A percentile compares a stretch with the other conserved stretches of the same genome.
phyloP scores from a whole-genome alignment of 2,113 vertebrate species.

The Strix uralensis region DNA sequence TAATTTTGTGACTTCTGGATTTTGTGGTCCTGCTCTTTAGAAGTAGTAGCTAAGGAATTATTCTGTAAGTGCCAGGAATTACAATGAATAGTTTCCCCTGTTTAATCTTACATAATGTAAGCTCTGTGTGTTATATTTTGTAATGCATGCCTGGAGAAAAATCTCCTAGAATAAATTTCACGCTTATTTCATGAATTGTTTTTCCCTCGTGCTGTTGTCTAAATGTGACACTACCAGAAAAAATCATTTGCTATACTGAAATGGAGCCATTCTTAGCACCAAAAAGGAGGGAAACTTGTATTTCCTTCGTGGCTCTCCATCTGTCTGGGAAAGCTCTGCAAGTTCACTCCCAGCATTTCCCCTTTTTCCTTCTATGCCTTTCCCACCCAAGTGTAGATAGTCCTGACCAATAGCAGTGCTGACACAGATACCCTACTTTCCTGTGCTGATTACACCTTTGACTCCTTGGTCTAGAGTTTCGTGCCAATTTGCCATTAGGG shows the following conservation, averaged over 20 bases:
- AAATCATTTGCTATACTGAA: neutral
- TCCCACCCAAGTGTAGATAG: slow-evolving; percentile 15
- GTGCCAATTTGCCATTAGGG: slow-evolving; percentile 18
- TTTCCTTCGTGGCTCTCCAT: neutral
- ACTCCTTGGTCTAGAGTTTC: neutral
- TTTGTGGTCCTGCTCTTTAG: neutral
- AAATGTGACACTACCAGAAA: neutral
- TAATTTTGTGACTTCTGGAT: slow-evolving; percentile 12
- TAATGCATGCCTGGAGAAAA: slow-evolving; percentile 18
- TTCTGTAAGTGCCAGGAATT: slow-evolving; percentile 5
- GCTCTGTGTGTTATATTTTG: neutral
- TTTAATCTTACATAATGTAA: slow-evolving; percentile 9
- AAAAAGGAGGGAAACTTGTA: neutral
- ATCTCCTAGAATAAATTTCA: slow-evolving; percentile 38
- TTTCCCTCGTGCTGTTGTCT: neutral
- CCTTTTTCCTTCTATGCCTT: neutral
- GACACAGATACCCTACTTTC: slow-evolving; percentile 12
- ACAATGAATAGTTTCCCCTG: slow-evolving; percentile 3
- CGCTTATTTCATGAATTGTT: neutral
- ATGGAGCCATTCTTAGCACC: neutral
- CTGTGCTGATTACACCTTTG: slow-evolving; percentile 29
- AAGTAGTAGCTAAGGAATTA: neutral
- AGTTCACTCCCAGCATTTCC: slow-evolving; percentile 30
- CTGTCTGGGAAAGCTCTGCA: slow-evolving; percentile 15
- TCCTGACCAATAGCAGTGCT: neutral